Base-by-base conservation (phyloP, 2,113 vertebrate species). In the Platysteira castanea region DNA sequence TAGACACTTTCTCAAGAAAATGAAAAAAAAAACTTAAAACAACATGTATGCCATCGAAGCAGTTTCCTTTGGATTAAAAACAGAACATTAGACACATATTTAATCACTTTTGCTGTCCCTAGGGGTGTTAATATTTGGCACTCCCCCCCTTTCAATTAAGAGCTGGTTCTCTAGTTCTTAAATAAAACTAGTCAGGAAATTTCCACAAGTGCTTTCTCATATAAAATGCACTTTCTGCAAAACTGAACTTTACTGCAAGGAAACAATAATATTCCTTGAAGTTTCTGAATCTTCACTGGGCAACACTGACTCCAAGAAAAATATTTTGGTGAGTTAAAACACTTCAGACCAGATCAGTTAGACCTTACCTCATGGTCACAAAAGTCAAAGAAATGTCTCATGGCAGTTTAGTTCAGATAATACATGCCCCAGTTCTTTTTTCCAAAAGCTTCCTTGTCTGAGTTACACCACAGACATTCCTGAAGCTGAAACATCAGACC, bases 101-200 rank as follows among this genome's bases (percentile, higher is more conserved):
- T 93, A 93, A 97, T 96, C 96, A 95, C 83, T 94, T 96, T 93
- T 89, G 44, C 54, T 96, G 61, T 94, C 93, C 92, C 95, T 94
- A 42, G 88, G 92, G 93, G 53, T 76, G 77, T 94, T 95, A 95
- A 93, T 95, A 92, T 91, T 93, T 97, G 96, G 96, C 96, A 94
- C 61, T 75, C 74, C 89, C 60, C 56, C 41, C 4, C 35, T 91
- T 94, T 94, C 86, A 92, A 92, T 95, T 97, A 93, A 92, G 57
- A 95, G 14, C 41, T 84, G 57, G 37, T 91, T 94, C 76, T 94
- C 44, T 79, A 68, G 65, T 78, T 92, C 76, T 96, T 94, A 94
- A 93, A 94, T 68, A 82, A 94, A 93, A 68, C 83, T 93, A 84
- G 53, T 73, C 80, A 89, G 88, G 90, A 95, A 93, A 92, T 93